phyloP scores from a whole-genome alignment of 2,797 vertebrate species.

The Gobionotothen gibberifrons region DNA sequence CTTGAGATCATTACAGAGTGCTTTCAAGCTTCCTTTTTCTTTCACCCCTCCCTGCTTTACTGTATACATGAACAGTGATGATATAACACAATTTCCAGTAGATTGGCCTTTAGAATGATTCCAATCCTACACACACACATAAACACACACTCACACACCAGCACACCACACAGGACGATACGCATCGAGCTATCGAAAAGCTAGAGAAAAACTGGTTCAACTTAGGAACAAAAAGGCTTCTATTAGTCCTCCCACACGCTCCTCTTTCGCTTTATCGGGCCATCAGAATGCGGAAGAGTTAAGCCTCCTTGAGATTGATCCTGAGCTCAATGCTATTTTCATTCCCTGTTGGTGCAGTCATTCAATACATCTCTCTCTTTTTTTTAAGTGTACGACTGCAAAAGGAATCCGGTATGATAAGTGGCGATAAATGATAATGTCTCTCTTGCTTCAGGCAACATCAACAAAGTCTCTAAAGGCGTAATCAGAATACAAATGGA shows the following conservation, averaged over 20 bases:
- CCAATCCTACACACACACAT: slow-evolving; percentile 12
- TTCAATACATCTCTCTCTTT: slow-evolving; percentile 57
- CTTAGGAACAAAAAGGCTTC: not conserved
- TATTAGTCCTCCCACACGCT: slow-evolving; percentile 33
- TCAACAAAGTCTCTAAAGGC: slow-evolving; percentile 5
- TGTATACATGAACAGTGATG: slow-evolving; percentile 31
- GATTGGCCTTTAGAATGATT: slow-evolving; percentile 23
- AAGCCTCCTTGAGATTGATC: slow-evolving; percentile 73
- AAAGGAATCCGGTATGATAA: slow-evolving; percentile 60
- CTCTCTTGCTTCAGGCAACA: slow-evolving; percentile 25
- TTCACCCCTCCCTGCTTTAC: slow-evolving; percentile 24
- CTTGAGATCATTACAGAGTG: slow-evolving; percentile 56
- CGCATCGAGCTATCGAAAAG: slow-evolving; percentile 6
- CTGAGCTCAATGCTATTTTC: slow-evolving; percentile 69
- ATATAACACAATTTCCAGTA: slow-evolving; percentile 30
- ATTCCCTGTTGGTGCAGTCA: slow-evolving; percentile 56
- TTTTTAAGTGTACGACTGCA: slow-evolving; percentile 42
- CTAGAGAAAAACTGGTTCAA: slow-evolving; percentile 6
- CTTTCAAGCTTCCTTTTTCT: slow-evolving; percentile 33
- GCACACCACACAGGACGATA: not conserved
- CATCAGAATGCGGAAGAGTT: slow-evolving; percentile 60
- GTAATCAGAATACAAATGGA: not conserved
- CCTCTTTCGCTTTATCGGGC: slow-evolving; percentile 62
- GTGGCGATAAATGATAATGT: slow-evolving; percentile 51
- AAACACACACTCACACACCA: not conserved